Percentiles rank a stretch among this genome's conserved stretches.
Conservation (phyloP, 2,888 invertebrate species). For the Aplocera efformata region DNA sequence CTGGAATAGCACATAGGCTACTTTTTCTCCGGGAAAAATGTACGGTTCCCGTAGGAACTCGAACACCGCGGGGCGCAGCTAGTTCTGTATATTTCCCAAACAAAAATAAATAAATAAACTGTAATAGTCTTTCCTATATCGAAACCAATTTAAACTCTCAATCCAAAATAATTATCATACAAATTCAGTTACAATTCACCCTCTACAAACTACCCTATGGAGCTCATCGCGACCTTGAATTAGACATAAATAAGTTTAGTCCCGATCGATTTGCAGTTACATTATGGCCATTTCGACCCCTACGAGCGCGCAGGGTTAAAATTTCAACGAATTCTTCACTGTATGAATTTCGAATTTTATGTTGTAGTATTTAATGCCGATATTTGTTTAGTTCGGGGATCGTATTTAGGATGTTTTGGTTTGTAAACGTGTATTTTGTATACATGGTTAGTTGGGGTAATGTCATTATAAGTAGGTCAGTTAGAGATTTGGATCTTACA, state of each 20-base stretch:
- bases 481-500: no score
- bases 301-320: constrained; percentile 44
- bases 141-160: no score
- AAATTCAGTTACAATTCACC: not conserved
- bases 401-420: no score
- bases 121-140: no score
- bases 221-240: constrained; percentile 61
- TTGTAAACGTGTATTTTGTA: not conserved
- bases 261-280: constrained; percentile 60
- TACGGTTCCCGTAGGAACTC: no score
- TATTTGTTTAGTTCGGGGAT: constrained; percentile 18
- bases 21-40: no score
- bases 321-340: constrained; percentile 22
- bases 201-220: constrained; percentile 12
- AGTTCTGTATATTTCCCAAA: no score
- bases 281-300: constrained; percentile 53
- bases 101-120: no score
- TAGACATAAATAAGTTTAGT: constrained; percentile 66
- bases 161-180: not conserved
- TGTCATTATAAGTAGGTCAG: no score
- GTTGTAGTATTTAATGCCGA: constrained; percentile 16
- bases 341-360: constrained; percentile 29
- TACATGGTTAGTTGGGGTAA: not conserved
- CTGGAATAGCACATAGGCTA: no score
- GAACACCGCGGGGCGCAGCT: no score